Evolutionary conservation across 1,140 invertebrate species (phyloP), one percentile per base, ranked within the genome.

Genomic region (Drosophila mauritiana): DNA sequence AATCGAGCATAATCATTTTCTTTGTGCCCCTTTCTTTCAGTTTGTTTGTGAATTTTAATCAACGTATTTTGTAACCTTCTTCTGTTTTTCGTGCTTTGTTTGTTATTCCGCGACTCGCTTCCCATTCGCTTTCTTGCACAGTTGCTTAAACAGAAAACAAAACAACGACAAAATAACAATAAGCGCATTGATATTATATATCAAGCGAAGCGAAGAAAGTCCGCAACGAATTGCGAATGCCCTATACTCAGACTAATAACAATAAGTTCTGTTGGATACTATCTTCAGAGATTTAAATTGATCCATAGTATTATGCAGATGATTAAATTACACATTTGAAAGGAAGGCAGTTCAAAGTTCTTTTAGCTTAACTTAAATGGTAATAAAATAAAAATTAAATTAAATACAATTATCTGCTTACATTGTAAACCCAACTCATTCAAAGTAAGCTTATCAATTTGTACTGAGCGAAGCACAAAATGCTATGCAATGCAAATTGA

Each of bases 1-100:
- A 54, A 40, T 63, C 58, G 36, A 48, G 72, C 45, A 67, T 69
- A 67, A 63, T 52, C 54, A 78, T 74, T 80, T 59, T 63, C 81
- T 78, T 72, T 67, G 61, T 80, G 53, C 61, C 39, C 53, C 34
- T 73, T 63, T 69, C 49, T 72, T 65, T 65, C 37, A 54, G 31
- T 43, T 56, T 68, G 55, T 57, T 68, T 78, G 54, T 73, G 55
- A 43, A 76, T 76, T 84, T 79, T 84, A 80, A 85, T 84, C 81
- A 85, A 65, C 67, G 69, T 74, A 74, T 86, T 84, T 84, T 81
- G 82, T 86, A 86, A 85, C 68, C 69, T 72, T 68, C 63, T 77
- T 73, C 46, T 53, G 56, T 51, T 56, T 51, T 61, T 59, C 40
- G 48, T 56, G 34, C 52, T 70, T 64, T 76, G 58, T 67, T 64